Conservation (phyloP, 2,113 vertebrate species). For the Spea bombifrons region DNA sequence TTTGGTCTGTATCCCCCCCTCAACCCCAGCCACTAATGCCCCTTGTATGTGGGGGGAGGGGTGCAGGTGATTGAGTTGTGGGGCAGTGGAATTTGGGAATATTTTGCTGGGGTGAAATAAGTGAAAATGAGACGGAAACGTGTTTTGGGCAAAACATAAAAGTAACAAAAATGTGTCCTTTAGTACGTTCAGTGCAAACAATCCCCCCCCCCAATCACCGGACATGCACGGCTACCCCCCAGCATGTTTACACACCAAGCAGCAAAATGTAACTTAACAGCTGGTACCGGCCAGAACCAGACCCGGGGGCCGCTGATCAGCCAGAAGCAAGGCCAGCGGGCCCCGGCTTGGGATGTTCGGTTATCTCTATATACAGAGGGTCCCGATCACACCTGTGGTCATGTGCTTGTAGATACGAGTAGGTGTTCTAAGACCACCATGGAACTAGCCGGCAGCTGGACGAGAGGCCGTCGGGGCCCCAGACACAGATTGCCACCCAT, state of each 20-base stretch:
- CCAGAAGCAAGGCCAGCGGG: too few relatives aligned
- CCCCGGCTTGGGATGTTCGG: too few relatives aligned
- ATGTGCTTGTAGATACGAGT: too few relatives aligned
- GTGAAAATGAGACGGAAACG: background rate
- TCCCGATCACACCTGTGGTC: too few relatives aligned
- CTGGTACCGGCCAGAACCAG: constrained; percentile 10
- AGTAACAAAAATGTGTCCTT: constrained; percentile 14
- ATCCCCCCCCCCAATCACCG: background rate
- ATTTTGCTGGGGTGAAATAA: background rate
- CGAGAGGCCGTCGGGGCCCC: too few relatives aligned
- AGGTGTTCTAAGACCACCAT: too few relatives aligned
- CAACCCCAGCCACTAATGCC: too few relatives aligned
- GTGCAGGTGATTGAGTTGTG: background rate
- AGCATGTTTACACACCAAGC: constrained; percentile 28
- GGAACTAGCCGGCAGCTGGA: too few relatives aligned
- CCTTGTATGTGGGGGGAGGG: background rate
- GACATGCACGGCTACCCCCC: background rate
- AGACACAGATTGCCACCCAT: background rate
- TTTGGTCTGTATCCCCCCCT: too few relatives aligned
- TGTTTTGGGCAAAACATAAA: constrained; percentile 34
- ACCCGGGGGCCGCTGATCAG: background rate
- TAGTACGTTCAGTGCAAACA: background rate
- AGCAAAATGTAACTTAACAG: constrained; percentile 8
- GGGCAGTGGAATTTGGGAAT: background rate
- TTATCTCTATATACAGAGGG: too few relatives aligned